Evolutionary conservation across 2,888 invertebrate species (phyloP), one percentile per base, ranked within the genome.

Genomic region (Amorpha juglandis): DNA sequence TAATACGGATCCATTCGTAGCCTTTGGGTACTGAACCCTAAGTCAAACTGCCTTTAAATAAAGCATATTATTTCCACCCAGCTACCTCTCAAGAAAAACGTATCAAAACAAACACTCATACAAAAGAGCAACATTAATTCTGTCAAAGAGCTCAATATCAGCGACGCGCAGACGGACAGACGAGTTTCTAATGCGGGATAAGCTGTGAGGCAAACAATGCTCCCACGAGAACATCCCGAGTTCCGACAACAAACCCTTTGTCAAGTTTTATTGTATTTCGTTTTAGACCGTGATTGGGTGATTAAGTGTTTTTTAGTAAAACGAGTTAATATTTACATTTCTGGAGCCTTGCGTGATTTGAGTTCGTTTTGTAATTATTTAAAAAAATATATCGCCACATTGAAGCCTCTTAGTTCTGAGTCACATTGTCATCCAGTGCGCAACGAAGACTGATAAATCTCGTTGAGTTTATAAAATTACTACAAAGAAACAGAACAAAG

Each of bases 81-180:
- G 9, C 38, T 8, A 38, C 38, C 38, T 9, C 50, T 19, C 9
- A 8, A 50, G 16, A 1, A 50, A 52, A 52, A 52, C 33, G 3
- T 19, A 50, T 9, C n/a, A 33, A 52, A 52, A 21, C 33, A 33
- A 3, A 14, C 1, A 33, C 33, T 14, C 4, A 21, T 16, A 52
- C 21, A 52, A 21, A 52, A 33, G 33, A 21, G 14, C 52, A 21
- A 11, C 21, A 52, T 27, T 52, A 33, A 27, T 27, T 12, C 52
- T 21, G 14, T 38, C 14, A 38, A 7, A 16, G 16, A 19, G 16
- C 19, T 11, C 58, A 42, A 58, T 58, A 58, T 58, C 58, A 58
- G 42, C 42, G 58, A 12, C 19, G 19, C 55, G 19, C 58, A 58
- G 58, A 58, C 58, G 58, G 58, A 58, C 58, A 42, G 38, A 19